A percentile compares a stretch with the other conserved stretches of the same genome.
Conservation (phyloP, 1,140 invertebrate genomes). For the Calephelis virginiensis region DNA sequence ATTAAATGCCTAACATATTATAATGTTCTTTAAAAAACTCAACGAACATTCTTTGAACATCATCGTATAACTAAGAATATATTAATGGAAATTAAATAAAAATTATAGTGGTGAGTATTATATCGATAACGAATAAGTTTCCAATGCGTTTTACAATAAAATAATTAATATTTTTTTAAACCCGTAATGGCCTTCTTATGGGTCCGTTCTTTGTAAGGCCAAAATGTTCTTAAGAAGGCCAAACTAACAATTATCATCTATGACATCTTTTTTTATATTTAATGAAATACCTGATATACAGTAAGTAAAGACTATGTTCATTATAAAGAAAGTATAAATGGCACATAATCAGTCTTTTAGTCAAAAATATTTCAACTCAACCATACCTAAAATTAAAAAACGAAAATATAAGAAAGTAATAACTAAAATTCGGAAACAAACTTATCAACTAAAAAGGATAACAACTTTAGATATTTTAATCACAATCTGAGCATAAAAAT, state of each 20-base stretch:
- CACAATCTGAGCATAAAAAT: conserved; percentile 21
- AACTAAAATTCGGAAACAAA: conserved; percentile 19
- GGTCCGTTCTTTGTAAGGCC: conserved; percentile 23
- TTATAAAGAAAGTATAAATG: conserved; percentile 27
- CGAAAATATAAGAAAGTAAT: conserved; percentile 23
- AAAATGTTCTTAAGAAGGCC: conserved; percentile 10
- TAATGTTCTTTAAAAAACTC: conserved; percentile 28
- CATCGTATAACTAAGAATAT: conserved; percentile 21
- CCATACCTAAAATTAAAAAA: conserved; percentile 25
- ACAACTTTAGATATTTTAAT: conserved; percentile 19
- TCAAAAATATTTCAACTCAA: conserved; percentile 29
- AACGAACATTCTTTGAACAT: conserved; percentile 30
- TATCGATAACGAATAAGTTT: conserved; percentile 32
- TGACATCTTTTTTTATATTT: conserved; percentile 29
- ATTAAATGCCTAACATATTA: conserved; percentile 17
- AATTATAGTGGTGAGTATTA: conserved; percentile 30
- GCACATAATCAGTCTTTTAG: conserved; percentile 28
- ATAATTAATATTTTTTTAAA: conserved; percentile 26
- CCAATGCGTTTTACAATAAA: conserved; percentile 30
- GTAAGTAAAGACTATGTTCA: conserved; percentile 16
- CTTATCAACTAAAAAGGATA: conserved; percentile 19
- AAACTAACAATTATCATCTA: conserved; percentile 27
- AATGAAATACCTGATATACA: conserved; percentile 18
- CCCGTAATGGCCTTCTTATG: conserved; percentile 31
- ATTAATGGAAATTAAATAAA: conserved; percentile 31